phyloP scores from a whole-genome alignment of 2,113 vertebrate genomes.

The Dryoscopus gambensis region DNA sequence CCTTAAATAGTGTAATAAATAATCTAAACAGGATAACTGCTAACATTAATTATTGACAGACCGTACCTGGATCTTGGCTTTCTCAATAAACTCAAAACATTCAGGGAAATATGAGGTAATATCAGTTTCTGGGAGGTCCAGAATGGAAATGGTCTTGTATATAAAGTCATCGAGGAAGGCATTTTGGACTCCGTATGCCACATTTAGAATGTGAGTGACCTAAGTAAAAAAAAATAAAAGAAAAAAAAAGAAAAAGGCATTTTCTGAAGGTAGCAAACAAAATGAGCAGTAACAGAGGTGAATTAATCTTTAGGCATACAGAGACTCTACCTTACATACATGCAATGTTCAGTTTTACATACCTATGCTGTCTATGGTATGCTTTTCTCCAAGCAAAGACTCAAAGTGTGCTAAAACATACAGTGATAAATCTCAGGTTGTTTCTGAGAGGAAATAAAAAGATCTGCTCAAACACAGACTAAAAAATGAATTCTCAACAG shows the following conservation, averaged over 20 bases:
- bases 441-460: not conserved
- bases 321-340: not conserved
- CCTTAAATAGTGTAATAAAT: not conserved
- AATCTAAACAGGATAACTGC: not conserved
- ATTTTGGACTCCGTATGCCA: constrained; percentile 92
- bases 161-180: constrained; percentile 79
- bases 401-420: not conserved
- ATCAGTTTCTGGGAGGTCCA: constrained; percentile 90
- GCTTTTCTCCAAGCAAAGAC: not conserved
- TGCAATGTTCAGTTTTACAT: not conserved
- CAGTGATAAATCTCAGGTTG: not conserved
- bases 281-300: not conserved
- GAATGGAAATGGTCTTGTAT: constrained; percentile 81
- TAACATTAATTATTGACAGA: not conserved
- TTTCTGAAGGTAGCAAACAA: not conserved
- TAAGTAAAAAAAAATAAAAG: constrained; percentile 31
- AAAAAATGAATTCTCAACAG: not conserved
- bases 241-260: not conserved
- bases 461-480: not conserved
- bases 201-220: constrained; percentile 94
- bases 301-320: not conserved
- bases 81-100: constrained; percentile 90
- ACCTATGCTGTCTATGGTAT: not conserved
- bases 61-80: constrained; percentile 80
- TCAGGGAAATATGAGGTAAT: constrained; percentile 86